Base-by-base conservation (phyloP, 1,140 invertebrate genomes). In the Zaprionus ghesquierei region DNA sequence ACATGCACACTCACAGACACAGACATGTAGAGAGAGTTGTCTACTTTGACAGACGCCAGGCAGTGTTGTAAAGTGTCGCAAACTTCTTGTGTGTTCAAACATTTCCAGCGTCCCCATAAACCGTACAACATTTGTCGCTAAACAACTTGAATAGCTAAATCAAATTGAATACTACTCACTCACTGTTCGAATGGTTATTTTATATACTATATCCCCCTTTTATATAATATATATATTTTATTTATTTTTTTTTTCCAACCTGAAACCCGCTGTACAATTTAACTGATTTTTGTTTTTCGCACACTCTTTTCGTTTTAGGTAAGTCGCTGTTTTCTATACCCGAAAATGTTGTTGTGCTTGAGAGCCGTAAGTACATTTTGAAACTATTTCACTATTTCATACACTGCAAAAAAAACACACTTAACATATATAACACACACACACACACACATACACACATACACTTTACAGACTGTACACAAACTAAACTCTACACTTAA, bases 261-360 rank as follows among this genome's bases (percentile, higher is more conserved):
- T 10, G 10, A 33, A 38, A 50, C 41, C 29, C 23, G 2, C 22
- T 31, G 61, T 62, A 13, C 56, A 71, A 60, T 10, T 5, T 77
- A 20, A 74, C 38, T 72, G 62, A 27, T 41, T 54, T 53, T 27
- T 20, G 13, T 68, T 55, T 79, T 13, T 53, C 35, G 56, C 78
- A 69, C 78, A 69, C 69, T 66, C 65, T 68, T 35, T 55, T 87
- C 73, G 61, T 87, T 89, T 5, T 69, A 89, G 84, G 84, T 89
- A 89, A 89, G 84, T 89, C 84, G 84, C 84, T 89, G 85, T 89
- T 89, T 89, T 89, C 84, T 84, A 84, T 89, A 89, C 85, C 85
- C 77, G 85, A 89, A 89, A 89, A 89, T 89, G 84, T 89, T 89
- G 84, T 89, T 89, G 75, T 89, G 84, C 84, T 89, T 77, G 84